A percentile compares a stretch with the other conserved stretches of the same genome.
Conservation (phyloP, 2,797 vertebrate genomes). For the Lepilemur septentrionalis region DNA sequence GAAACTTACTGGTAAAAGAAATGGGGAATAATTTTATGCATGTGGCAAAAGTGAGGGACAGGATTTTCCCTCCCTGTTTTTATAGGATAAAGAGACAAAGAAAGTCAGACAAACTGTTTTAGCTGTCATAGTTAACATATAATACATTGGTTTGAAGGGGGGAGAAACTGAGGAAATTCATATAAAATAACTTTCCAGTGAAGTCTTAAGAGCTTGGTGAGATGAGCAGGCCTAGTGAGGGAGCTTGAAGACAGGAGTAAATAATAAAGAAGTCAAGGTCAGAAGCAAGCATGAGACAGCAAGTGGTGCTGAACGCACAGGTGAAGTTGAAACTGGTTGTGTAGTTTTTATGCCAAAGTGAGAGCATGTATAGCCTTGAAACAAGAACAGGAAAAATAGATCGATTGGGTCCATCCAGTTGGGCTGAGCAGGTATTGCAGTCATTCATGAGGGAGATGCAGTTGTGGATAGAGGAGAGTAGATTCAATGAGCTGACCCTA, state of each 20-base stretch:
- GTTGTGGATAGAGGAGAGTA: neutral
- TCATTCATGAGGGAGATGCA: neutral
- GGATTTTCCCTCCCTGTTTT: neutral
- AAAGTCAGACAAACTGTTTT: neutral
- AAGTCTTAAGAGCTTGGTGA: neutral
- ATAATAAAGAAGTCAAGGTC: neutral
- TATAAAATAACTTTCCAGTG: neutral
- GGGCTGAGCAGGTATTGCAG: neutral
- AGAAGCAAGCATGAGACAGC: neutral
- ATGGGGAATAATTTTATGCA: neutral
- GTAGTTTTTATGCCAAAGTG: neutral
- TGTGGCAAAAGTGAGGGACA: neutral
- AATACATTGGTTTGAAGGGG: neutral
- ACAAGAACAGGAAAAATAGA: neutral
- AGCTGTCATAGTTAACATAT: neutral
- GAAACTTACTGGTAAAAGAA: neutral
- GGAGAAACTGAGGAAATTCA: neutral
- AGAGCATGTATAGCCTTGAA: neutral
- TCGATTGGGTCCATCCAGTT: neutral
- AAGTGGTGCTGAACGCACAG: neutral
- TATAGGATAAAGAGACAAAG: neutral
- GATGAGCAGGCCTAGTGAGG: neutral
- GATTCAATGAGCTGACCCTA: neutral
- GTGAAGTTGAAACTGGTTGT: too few relatives aligned
- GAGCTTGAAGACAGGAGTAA: neutral